Base-by-base conservation (phyloP, 2,888 invertebrate species). In the Drosophila sordidula region DNA sequence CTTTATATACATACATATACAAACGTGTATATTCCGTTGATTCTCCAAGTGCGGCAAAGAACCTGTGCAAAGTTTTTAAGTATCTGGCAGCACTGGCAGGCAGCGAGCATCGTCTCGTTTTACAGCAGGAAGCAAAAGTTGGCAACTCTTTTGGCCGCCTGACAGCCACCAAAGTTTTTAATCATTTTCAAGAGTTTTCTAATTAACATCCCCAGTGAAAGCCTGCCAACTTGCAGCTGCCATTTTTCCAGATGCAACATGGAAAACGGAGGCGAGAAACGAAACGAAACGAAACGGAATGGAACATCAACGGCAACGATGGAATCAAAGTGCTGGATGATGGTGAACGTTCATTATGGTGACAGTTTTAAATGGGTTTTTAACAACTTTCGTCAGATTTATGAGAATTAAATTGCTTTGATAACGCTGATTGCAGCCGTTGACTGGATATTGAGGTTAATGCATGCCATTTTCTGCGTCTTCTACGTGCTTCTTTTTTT, bases 151-250 rank as follows among this genome's bases (percentile, higher is more conserved):
- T 58, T 46, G 57, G 57, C 50, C 47, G 61, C 44, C 67, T 80
- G 72, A 69, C 78, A 58, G 58, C 56, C 55, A 49, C 59, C 65
- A 85, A 85, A 85, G 86, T 87, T 85, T 87, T 85, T 87, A 86
- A 85, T 87, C 83, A 87, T 87, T 87, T 87, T 74, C 86, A 77
- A 87, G 85, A 85, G 86, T 85, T 85, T 87, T 87, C 81, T 83
- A 86, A 85, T 85, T 85, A 85, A 86, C 83, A 85, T 79, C 70
- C 77, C 82, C 55, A 71, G 59, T 56, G 59, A 69, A 59, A 71
- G 57, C 52, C 78, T 38, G 61, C 25, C 52, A 59, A 50, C 65
- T 41, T 70, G 67, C 66, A 61, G 69, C 49, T 65, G 67, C 77
- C 62, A 50, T 55, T 70, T 57, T 62, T 63, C 8, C 58, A 54